Evolutionary conservation across 1,140 invertebrate species (phyloP).

Genomic region (Drusus annulatus): DNA sequence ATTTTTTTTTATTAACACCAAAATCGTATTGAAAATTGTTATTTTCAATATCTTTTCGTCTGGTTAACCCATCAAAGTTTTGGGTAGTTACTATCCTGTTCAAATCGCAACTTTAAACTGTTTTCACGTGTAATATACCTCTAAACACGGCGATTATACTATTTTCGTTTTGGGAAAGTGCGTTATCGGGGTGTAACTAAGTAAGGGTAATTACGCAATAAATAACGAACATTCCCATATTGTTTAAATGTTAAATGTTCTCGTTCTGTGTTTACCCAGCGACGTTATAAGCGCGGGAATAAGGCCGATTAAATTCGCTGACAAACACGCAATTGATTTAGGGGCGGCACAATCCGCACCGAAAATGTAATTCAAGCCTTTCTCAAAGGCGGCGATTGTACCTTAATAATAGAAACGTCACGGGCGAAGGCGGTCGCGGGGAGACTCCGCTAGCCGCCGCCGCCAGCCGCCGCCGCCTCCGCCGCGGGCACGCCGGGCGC

Average conservation of each 20-base stretch:
- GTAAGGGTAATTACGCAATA: conserved; percentile 14
- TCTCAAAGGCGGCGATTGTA: conserved; percentile 35
- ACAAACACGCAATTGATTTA: conserved; percentile 40
- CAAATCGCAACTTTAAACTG: background rate
- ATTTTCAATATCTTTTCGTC: too few relatives aligned
- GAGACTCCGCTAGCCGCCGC: too few relatives aligned
- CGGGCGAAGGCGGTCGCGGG: background rate
- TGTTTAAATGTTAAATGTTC: conserved; percentile 14
- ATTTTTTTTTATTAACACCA: too few relatives aligned
- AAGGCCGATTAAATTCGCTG: conserved; percentile 27
- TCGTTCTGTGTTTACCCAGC: conserved; percentile 10
- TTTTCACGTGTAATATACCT: background rate
- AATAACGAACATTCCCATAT: conserved; percentile 15
- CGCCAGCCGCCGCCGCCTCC: too few relatives aligned
- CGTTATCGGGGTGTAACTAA: background rate
- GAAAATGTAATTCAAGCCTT: conserved; percentile 27
- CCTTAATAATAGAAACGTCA: conserved; percentile 36
- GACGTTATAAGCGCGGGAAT: background rate
- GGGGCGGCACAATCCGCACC: conserved; percentile 26
- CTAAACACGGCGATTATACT: background rate
- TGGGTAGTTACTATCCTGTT: background rate
- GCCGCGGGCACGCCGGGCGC: background rate
- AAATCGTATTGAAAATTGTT: too few relatives aligned
- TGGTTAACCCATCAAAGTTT: background rate
- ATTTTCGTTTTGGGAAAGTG: background rate